These are phyloP conservation scores for Bombus pascuorum DNA, from an alignment of 1,140 invertebrate species.

Conservation along the genomic window DNA sequence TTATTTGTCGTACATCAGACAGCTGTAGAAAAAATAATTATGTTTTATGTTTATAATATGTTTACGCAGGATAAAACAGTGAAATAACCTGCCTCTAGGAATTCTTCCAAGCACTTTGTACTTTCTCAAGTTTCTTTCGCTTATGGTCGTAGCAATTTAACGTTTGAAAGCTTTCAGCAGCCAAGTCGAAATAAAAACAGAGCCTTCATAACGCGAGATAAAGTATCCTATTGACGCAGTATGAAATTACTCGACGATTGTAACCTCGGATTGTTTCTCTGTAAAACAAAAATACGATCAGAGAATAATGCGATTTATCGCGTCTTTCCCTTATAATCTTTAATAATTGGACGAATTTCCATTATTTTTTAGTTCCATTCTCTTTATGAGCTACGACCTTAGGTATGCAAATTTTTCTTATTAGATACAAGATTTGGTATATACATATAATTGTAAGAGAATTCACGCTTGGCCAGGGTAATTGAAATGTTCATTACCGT, in stretches of 20 bases:
- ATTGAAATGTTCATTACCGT: constrained; percentile 59
- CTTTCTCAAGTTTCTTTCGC: background rate
- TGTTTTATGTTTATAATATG: too few species aligned
- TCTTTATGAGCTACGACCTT: too few species aligned
- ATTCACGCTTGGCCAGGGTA: constrained; percentile 41
- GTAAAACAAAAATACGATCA: background rate
- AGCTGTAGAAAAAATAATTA: too few species aligned
- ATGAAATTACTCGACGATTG: background rate
- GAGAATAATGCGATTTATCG: too few species aligned
- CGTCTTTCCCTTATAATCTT: background rate
- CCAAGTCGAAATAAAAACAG: background rate
- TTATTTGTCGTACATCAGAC: too few species aligned
- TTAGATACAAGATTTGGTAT: rapidly evolving
- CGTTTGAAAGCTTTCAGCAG: background rate
- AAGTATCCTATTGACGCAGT: background rate
- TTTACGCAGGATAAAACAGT: too few species aligned
- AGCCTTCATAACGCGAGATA: rapidly evolving
- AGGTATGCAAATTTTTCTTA: background rate
- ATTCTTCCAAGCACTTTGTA: background rate
- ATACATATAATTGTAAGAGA: background rate
- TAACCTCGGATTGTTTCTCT: background rate
- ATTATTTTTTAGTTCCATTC: background rate
- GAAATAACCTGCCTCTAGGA: too few species aligned
- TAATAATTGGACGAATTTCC: background rate
- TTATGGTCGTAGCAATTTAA: background rate